phyloP scores from a whole-genome alignment of 1,140 invertebrate genomes.

The Drosophila guanche region DNA sequence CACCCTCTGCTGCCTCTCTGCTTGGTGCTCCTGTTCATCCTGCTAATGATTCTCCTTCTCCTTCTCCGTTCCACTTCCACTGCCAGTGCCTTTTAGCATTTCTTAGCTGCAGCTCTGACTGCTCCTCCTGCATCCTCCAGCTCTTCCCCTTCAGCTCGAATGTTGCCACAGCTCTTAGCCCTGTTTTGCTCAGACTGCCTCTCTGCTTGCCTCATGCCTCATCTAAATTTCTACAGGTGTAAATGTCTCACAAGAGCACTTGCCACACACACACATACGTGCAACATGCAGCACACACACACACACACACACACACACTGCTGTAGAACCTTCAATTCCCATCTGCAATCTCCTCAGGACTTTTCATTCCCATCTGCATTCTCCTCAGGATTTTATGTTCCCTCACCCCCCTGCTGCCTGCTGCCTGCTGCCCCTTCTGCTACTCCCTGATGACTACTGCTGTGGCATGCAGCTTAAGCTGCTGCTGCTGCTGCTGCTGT shows the following conservation, averaged over 20 bases:
- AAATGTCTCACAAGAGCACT: constrained; percentile 63
- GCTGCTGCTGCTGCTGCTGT: constrained; percentile 13
- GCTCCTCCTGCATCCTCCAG: background rate
- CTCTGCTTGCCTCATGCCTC: constrained; percentile 18
- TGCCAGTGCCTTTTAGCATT: too few species aligned
- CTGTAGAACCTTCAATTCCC: too few species aligned
- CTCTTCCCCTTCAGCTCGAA: constrained; percentile 8
- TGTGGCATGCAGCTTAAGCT: constrained; percentile 31
- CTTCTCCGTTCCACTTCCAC: too few species aligned
- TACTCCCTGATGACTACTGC: constrained; percentile 11
- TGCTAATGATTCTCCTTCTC: too few species aligned
- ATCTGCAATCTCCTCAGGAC: too few species aligned
- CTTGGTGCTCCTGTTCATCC: too few species aligned
- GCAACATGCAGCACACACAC: constrained; percentile 5
- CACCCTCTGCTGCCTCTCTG: background rate
- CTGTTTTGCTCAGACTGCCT: background rate
- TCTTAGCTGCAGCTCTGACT: too few species aligned
- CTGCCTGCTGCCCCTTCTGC: constrained; percentile 19
- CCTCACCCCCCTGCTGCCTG: background rate
- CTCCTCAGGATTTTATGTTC: too few species aligned
- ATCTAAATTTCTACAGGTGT: constrained; percentile 72
- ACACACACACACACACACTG: constrained; percentile 1
- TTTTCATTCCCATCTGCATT: too few species aligned
- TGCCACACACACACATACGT: constrained; percentile 1
- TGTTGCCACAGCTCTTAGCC: background rate